These are phyloP conservation scores for Chloromyia formosa DNA, from an alignment of 2,888 invertebrate genomes.

Conservation along the genomic window DNA sequence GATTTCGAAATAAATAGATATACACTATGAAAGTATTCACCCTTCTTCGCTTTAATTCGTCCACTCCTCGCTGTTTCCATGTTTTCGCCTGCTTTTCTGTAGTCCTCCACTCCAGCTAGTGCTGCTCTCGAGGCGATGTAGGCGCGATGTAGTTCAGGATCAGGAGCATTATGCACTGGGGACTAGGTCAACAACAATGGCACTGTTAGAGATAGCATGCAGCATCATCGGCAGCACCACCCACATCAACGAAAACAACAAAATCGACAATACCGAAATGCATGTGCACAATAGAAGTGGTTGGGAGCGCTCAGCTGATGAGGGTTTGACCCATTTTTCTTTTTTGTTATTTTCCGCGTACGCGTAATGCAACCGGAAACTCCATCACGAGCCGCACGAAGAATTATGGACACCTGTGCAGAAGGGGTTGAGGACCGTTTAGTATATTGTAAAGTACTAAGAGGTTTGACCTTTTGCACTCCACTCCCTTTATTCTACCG, in stretches of 20 bases:
- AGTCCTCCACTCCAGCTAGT: no score
- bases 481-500: background rate
- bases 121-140: background rate
- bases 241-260: background rate
- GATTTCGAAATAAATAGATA: no score
- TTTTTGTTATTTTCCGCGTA: no score
- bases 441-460: background rate
- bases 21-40: slow-evolving; percentile 13
- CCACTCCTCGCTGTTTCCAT: slow-evolving; percentile 26
- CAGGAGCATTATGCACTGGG: slow-evolving; percentile 32
- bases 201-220: background rate
- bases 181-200: slow-evolving; percentile 29
- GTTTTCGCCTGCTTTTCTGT: background rate
- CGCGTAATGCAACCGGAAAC: background rate
- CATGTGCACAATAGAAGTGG: slow-evolving; percentile 5
- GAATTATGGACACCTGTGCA: background rate
- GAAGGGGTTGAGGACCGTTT: background rate
- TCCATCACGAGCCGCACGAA: background rate
- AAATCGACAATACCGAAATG: background rate
- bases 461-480: background rate
- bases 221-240: background rate
- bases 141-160: slow-evolving; percentile 19
- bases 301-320: slow-evolving; percentile 18
- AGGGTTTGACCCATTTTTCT: slow-evolving; percentile 26
- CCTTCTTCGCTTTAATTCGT: slow-evolving; percentile 21